Conservation (phyloP, 2,113 vertebrate genomes). For the Aix galericulata region DNA sequence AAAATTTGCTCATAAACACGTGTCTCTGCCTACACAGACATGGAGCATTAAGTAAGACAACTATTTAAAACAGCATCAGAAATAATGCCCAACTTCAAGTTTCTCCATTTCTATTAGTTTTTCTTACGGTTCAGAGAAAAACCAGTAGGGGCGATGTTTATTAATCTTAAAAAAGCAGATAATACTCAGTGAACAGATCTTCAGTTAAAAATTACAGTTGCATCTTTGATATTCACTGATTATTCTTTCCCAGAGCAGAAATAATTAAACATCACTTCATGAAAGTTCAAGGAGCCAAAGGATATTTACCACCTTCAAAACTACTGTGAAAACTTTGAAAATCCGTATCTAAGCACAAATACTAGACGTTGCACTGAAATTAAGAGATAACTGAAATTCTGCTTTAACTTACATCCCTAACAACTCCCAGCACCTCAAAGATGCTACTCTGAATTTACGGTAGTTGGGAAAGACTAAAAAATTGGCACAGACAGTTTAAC, state of each 20-base stretch:
- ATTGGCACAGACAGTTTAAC: background rate
- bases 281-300: background rate
- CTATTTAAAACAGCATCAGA: background rate
- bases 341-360: background rate
- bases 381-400: background rate
- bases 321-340: background rate
- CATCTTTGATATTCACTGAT: background rate
- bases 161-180: background rate
- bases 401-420: background rate
- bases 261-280: background rate
- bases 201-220: background rate
- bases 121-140: background rate
- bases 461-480: background rate
- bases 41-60: fast-evolving
- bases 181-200: background rate
- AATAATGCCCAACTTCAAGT: background rate
- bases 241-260: background rate
- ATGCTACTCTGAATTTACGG: background rate
- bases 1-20: background rate
- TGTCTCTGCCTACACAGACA: background rate
- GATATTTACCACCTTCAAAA: background rate
- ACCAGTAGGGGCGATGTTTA: background rate
- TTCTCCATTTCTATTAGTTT: background rate
- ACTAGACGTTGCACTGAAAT: background rate
- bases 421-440: background rate